These are phyloP conservation scores for Xylocopa sonorina DNA, from an alignment of 1,140 invertebrate species.

Conservation along the genomic window DNA sequence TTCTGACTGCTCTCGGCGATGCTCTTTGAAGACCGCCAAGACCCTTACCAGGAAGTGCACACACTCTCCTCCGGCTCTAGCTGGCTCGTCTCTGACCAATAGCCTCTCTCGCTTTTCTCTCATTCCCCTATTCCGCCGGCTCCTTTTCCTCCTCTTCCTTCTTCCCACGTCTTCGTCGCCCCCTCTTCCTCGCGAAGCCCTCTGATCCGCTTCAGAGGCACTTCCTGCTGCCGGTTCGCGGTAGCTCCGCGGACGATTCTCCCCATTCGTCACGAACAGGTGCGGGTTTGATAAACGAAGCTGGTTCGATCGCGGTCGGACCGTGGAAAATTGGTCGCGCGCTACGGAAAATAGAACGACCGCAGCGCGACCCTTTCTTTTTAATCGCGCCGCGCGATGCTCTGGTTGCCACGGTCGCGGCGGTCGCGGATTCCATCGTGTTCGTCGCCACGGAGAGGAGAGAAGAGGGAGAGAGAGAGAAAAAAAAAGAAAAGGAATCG, in stretches of 20 bases:
- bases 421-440: no score
- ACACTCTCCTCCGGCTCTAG: conserved; percentile 25
- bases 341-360: conserved; percentile 7
- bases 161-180: neutral
- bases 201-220: conserved; percentile 3
- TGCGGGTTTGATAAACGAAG: conserved; percentile 57
- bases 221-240: conserved; percentile 20
- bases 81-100: conserved; percentile 10
- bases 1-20: conserved; percentile 53
- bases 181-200: neutral
- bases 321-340: conserved; percentile 46
- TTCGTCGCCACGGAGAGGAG: no score
- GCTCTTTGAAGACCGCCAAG: conserved; percentile 62
- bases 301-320: conserved; percentile 34
- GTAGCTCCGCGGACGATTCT: conserved; percentile 56
- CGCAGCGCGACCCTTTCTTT: neutral
- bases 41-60: conserved; percentile 64
- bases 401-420: no score
- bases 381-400: neutral
- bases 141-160: conserved; percentile 5
- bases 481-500: no score
- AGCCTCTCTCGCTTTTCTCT: conserved; percentile 16
- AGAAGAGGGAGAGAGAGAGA: no score
- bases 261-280: conserved; percentile 64
- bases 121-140: conserved; percentile 4